Evolutionary conservation across 2,113 vertebrate genomes (phyloP), one percentile per base, ranked within the genome.

Genomic region (Muntiacus reevesi): DNA sequence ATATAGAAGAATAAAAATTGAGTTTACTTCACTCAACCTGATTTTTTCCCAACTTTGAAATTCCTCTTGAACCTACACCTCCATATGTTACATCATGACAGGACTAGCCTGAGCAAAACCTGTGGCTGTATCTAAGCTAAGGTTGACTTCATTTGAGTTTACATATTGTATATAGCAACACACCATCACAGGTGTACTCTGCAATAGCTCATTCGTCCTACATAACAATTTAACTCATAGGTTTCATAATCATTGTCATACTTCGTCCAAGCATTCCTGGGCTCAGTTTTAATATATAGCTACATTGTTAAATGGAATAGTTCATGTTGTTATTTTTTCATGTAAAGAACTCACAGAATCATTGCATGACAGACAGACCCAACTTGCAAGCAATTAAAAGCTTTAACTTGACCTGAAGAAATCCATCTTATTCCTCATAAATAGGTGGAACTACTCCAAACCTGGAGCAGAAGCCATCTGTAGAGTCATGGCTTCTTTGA

Each of bases 1-100:
- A 95, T 98, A 98, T 98, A 98, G 94, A 98, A 98, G 97, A 99
- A 99, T 99, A 99, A 99, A 98, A 98, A 97, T 78, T 82, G 96
- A 98, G 88, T 98, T 97, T 98, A 98, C 95, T 98, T 98, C 98
- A 94, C 95, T 93, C 30, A 16, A 95, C 90, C 91, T 97, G 98
- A 84, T 91, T 97, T 95, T 95, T 88, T 28, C 55, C 79, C 95
- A 89, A 47, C n/a, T 96, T 94, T 92, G 27, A 93, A 89, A 95
- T 98, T 97, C 91, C 52, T 92, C 92, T 97, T 79, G 76, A 98
- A 79, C 54, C 33, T 45, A 16, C 17, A 8, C 94, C 62, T 71
- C 95, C 64, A 33, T 89, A 30, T 86, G 87, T 90, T 82, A 57
- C 45, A 14, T 96, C 93, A 23, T 59, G 1, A 0, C 92, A 57